Base-by-base conservation (phyloP, 2,113 vertebrate genomes). In the Phalacrocorax brasilianus region DNA sequence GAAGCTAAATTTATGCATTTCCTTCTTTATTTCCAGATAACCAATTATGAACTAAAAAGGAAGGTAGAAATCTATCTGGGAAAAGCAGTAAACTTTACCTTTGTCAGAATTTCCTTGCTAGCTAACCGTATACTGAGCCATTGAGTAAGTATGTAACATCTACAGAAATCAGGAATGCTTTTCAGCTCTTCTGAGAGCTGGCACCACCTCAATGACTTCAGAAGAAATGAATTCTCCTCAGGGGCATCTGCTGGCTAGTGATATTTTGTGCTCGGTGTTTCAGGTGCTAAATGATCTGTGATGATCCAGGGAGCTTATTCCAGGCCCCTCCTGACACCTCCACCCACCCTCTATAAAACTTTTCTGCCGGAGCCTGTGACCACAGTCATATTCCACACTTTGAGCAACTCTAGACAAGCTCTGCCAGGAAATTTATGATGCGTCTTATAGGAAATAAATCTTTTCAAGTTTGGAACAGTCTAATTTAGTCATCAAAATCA, bases 361-460 rank as follows among this genome's bases (percentile, higher is more conserved):
- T 83, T 94, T 91, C 61, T 89, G 66, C 38, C 9, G 8, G 65
- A 88, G 55, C 14, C 44, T 67, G 42, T 95, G 80, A 91, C 74
- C 16, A 1, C 63, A 63, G 7, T 47, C 21, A 13, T 79, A 52
- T 78, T 86, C 87, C 82, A 66, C 91, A 70, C 68, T 80, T 67
- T 85, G 71, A 86, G 68, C 58, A 93, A 70, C 53, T 70, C 77
- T 77, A 91, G 70, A 66, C 33, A 14, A 73, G 65, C 24, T 77
- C 55, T 90, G 45, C 40, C 68, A 79, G 72, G 72, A 92, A 72
- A 91, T 94, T 96, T 87, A 72, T 79, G 28, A 85, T 53, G 19
- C 52, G 52, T 28, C 89, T 67, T 93, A 80, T 85, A 95, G 76
- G 23, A 95, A 97, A 93, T 90, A 95, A 80, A 24, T 62, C 23